Evolutionary conservation across 2,113 vertebrate species (phyloP).

Genomic region (Etheostoma cragini): DNA sequence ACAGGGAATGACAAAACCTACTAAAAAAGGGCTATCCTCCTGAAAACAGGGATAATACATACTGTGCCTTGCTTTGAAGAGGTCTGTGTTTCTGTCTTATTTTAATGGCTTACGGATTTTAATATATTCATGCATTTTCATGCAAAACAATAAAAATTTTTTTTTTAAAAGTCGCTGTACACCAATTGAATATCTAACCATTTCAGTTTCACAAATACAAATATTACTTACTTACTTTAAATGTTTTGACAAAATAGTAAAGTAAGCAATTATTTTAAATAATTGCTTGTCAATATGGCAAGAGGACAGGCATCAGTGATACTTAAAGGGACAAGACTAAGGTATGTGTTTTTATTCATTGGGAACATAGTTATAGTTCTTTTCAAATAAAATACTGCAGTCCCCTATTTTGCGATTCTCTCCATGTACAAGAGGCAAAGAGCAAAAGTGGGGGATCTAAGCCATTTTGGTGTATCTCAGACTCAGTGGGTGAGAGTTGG

Average conservation of each 20-base stretch:
- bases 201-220: not conserved
- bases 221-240: no score
- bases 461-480: slow-evolving; percentile 46
- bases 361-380: not conserved
- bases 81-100: not conserved
- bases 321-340: not conserved
- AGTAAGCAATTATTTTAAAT: not conserved
- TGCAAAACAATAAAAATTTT: not conserved
- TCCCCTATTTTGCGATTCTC: slow-evolving; percentile 30
- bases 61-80: slow-evolving; percentile 25
- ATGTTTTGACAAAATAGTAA: not conserved
- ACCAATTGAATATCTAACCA: not conserved
- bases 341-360: not conserved
- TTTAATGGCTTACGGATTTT: slow-evolving; percentile 1
- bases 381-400: slow-evolving; percentile 39
- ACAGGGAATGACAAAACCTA: slow-evolving; percentile 52
- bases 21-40: slow-evolving; percentile 44
- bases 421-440: slow-evolving; percentile 48
- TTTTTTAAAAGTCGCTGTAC: not conserved
- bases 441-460: slow-evolving; percentile 56
- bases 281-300: not conserved
- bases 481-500: slow-evolving; percentile 61
- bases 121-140: not conserved
- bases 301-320: not conserved
- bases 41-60: slow-evolving; percentile 48